Evolutionary conservation across 2,797 vertebrate genomes (phyloP).

Genomic region (Coreius guichenoti): DNA sequence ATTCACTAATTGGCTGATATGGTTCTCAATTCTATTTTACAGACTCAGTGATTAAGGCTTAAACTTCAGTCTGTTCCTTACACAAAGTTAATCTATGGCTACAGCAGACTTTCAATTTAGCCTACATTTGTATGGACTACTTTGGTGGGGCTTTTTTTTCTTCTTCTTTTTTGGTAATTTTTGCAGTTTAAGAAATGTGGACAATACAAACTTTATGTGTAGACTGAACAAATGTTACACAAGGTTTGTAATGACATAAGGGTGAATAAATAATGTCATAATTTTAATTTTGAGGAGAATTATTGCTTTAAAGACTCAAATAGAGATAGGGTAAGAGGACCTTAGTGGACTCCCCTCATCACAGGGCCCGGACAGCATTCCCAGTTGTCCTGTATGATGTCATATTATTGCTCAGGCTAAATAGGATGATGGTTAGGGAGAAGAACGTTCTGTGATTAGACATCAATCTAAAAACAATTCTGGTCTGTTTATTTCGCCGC

Average conservation of each 20-base stretch:
- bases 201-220: neutral
- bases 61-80: neutral
- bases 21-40: neutral
- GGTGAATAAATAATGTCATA: neutral
- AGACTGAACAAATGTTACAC: neutral
- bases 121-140: too few species aligned
- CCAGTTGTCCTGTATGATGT: neutral
- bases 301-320: neutral
- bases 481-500: neutral
- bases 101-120: too few species aligned
- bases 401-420: constrained; percentile 60
- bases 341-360: neutral
- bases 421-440: constrained; percentile 13
- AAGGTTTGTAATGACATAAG: neutral
- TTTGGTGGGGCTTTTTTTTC: too few species aligned
- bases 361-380: neutral
- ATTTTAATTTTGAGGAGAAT: neutral
- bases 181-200: neutral
- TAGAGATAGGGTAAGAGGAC: too few species aligned
- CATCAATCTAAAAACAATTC: constrained; percentile 30
- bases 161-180: neutral
- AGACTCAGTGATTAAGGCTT: neutral
- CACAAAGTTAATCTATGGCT: neutral
- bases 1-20: neutral
- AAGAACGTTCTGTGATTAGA: constrained; percentile 8